Evolutionary conservation across 2,113 vertebrate species (phyloP), one percentile per base, ranked within the genome.

Genomic region (Cyphomyrus plagiostoma): DNA sequence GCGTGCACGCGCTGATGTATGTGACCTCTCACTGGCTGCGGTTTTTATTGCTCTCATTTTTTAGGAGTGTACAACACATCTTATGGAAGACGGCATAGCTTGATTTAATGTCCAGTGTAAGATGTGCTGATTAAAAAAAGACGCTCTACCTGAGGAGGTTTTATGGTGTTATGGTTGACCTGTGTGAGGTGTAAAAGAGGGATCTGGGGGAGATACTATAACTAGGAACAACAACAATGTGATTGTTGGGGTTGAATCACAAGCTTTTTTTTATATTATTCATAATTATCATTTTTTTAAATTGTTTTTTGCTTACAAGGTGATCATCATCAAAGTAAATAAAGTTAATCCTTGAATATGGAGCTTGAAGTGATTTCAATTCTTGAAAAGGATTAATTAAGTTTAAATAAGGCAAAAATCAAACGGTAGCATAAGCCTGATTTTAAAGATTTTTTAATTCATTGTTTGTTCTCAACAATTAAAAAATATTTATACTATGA

Each of bases 21-120:
- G 89, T 91, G 90, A 88, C 91, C 87, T 88, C 86, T 85, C 83
- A 26, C 83, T 50, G 45, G 48, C 45, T 8, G 21, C 62, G 46
- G 30, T 8, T 53, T 84, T 48, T 50, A 90, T 84, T 50, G 90
- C 19, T 7, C 52, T 91, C 90, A 17, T 35, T 94, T 91, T 53
- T 35, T 58, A 80, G 35, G 49, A 35, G 11, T 39, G 66, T 35
- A 39, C 56, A 66, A 45, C n/a, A 17, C 35, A 58, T 66, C 58
- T 62, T 74, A 11, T 66, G 87, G 62, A 45, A 66, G 23, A 45
- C 13, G 11, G 2, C 23, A 88, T 46, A 8, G 87, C 39, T 88
- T 88, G 42, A 48, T 88, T 74, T 62, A 88, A 45, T 66, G 87
- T 23, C 53, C 56, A 66, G 8, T 66, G n/a, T 88, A n/a, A 84